Evolutionary conservation across 2,113 vertebrate genomes (phyloP), one percentile per base, ranked within the genome.

Genomic region (Elephas maximus): DNA sequence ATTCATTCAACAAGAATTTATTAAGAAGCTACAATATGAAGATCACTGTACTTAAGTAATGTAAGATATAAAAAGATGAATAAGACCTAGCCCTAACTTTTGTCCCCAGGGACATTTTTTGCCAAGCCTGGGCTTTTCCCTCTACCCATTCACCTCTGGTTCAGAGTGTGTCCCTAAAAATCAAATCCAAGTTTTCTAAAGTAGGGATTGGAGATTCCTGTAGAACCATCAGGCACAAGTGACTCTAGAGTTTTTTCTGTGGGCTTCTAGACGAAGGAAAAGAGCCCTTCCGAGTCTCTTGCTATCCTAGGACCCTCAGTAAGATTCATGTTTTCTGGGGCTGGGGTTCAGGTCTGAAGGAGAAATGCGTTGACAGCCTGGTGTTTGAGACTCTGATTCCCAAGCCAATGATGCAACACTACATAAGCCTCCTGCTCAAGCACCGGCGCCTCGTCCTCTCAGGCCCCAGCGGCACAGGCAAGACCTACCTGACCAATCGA

Each of bases 341-440:
- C 28, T 24, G 67, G 45, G 63, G 17, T 0, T 60, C 98, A 99
- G 99, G 99, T 96, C 98, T 99, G 91, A 99, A 98, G 97, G 99
- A 99, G 97, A 99, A 99, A 95, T 99, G 99, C 0, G 99, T 99
- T 80, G 99, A 99, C 98, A 99, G 99, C 74, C 98, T 99, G 96
- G 99, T 99, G 97, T 99, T 99, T 0, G 99, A 99, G 98, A 99
- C 99, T 0, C 98, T 99, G 53, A 99, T 99, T 96, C 99, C 99
- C 76, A 99, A 99, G 98, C 99, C 99, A 73, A 99, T 99, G 99
- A 99, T 99, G 99, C 99, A 99, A 98, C 99, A 99, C 93, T 99
- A 99, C 97, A 99, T 99, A 96, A 99, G 99, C 97, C 99, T 99
- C 87, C 99, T 99, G 97, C 98, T 99, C 87, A 99, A 99, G 97